These are phyloP conservation scores for Trachurus trachurus DNA, from an alignment of 2,797 vertebrate species.

Conservation along the genomic window DNA sequence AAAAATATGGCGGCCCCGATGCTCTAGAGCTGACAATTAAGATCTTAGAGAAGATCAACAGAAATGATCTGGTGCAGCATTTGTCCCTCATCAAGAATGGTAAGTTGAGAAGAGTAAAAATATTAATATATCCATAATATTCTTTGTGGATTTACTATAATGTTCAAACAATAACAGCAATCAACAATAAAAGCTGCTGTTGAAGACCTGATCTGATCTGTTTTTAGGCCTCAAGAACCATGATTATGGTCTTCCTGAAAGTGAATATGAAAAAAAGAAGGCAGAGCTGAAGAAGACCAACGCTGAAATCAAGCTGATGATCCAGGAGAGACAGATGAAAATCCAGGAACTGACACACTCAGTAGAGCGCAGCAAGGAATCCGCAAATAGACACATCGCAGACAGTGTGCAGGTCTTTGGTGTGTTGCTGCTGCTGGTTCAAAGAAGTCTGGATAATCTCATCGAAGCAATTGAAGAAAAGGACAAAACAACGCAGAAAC, in stretches of 20 bases:
- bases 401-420: background rate
- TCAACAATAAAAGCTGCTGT: background rate
- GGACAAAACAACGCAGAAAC: background rate
- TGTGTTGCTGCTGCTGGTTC: background rate
- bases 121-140: background rate
- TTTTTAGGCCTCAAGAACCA: constrained; percentile 34
- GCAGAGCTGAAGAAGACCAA: constrained; percentile 1
- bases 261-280: constrained; percentile 8
- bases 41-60: constrained; percentile 44
- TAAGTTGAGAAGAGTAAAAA: background rate
- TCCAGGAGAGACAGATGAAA: constrained; percentile 44
- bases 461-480: background rate
- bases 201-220: background rate
- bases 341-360: constrained; percentile 39
- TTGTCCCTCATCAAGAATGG: constrained; percentile 16
- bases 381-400: constrained; percentile 27
- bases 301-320: constrained; percentile 14
- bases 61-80: constrained; percentile 56
- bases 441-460: constrained; percentile 8
- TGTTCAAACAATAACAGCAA: background rate
- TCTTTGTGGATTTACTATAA: background rate
- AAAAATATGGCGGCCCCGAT: background rate
- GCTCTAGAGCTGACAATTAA: constrained; percentile 11
- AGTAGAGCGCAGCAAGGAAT: constrained; percentile 38
- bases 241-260: background rate